These are phyloP conservation scores for Drosophila borborema DNA, from an alignment of 2,888 invertebrate species.

Conservation along the genomic window DNA sequence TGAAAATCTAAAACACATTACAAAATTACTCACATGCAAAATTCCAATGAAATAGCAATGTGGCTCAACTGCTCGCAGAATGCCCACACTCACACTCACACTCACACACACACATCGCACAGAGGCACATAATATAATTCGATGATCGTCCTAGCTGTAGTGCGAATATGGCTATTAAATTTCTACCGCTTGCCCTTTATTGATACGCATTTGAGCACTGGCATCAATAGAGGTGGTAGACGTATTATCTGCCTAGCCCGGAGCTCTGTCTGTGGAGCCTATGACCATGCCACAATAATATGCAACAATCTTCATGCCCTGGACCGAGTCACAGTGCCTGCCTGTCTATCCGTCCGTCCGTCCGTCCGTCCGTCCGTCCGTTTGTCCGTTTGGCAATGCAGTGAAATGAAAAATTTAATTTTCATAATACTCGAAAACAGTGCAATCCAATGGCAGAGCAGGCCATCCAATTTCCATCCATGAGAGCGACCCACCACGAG, in stretches of 20 bases:
- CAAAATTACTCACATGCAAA: constrained; percentile 38
- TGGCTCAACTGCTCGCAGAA: constrained; percentile 44
- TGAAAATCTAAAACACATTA: constrained; percentile 31
- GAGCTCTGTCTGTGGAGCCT: constrained; percentile 25
- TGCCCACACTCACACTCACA: constrained; percentile 16
- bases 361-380: not conserved
- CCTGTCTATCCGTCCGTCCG: not conserved
- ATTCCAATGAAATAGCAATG: constrained; percentile 47
- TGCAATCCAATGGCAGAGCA: constrained; percentile 41
- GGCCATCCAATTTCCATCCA: constrained; percentile 37
- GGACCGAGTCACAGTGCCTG: constrained; percentile 17
- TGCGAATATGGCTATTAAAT: constrained; percentile 59
- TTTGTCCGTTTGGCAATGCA: constrained; percentile 55
- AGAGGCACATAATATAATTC: constrained; percentile 28
- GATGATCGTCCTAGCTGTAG: constrained; percentile 43
- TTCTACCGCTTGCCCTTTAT: constrained; percentile 61
- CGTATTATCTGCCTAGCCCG: constrained; percentile 17
- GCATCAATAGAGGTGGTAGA: constrained; percentile 27
- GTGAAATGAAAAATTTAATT: constrained; percentile 80
- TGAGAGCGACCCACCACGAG: not conserved
- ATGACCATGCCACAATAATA: constrained; percentile 52
- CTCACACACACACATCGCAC: not conserved
- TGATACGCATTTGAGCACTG: constrained; percentile 55
- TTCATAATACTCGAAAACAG: constrained; percentile 76
- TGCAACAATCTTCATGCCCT: constrained; percentile 64